Conservation (phyloP, 1,140 invertebrate genomes). For the Cotesia chilonis region DNA sequence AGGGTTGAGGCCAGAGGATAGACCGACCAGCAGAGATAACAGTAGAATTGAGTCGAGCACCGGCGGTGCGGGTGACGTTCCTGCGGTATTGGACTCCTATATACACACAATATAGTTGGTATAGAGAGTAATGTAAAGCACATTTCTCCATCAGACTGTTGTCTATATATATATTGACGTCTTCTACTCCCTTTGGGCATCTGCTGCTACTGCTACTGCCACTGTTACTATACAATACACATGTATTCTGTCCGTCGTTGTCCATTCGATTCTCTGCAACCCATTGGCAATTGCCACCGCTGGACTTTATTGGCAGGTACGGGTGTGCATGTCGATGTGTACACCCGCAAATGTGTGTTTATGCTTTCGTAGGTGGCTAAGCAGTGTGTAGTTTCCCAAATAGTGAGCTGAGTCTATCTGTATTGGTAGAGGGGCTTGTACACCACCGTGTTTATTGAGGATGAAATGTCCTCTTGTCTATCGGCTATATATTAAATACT, state of each 20-base stretch:
- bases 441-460: conserved; percentile 16
- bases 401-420: no score
- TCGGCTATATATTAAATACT: no score
- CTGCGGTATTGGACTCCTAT: conserved; percentile 16
- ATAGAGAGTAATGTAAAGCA: conserved; percentile 2
- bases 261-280: conserved; percentile 27
- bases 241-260: not conserved
- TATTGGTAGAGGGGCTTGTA: not conserved
- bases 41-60: no score
- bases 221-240: not conserved
- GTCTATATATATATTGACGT: conserved; percentile 18
- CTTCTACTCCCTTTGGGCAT: conserved; percentile 18
- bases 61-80: not conserved
- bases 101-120: not conserved
- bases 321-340: not conserved
- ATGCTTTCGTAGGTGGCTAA: conserved; percentile 25
- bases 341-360: conserved; percentile 27
- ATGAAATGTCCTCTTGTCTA: conserved; percentile 15
- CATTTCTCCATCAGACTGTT: conserved; percentile 2
- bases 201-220: no score
- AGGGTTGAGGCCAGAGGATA: no score
- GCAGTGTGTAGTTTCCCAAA: conserved; percentile 26
- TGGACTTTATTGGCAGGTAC: conserved; percentile 28
- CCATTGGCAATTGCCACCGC: conserved; percentile 28
- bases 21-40: no score